phyloP scores from a whole-genome alignment of 1,140 invertebrate genomes.

The Achatina immaculata region DNA sequence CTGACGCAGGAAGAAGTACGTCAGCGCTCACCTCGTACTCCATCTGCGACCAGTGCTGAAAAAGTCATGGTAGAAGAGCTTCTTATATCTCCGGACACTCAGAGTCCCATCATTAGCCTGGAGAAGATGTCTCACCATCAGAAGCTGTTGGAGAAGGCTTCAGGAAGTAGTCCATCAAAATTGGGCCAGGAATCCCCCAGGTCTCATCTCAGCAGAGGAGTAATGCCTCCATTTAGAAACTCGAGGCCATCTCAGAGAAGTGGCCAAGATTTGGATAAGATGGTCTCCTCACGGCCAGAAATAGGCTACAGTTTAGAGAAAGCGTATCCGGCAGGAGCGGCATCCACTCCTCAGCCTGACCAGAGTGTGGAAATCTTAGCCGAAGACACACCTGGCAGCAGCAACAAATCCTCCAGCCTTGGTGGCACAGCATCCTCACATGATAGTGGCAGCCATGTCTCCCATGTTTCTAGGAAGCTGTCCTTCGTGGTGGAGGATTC shows the following conservation, averaged over 20 bases:
- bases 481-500: neutral
- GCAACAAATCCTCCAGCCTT: too few species aligned
- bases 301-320: neutral
- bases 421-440: neutral
- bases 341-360: neutral
- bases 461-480: neutral
- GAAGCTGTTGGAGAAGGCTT: neutral
- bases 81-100: constrained; percentile 34
- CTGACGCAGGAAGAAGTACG: constrained; percentile 15
- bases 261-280: too few species aligned
- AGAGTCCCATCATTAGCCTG: constrained; percentile 15
- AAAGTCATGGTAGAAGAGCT: constrained; percentile 22
- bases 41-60: neutral
- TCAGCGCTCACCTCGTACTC: constrained; percentile 10
- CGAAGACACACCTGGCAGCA: neutral
- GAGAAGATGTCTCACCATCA: neutral
- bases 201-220: neutral
- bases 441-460: neutral
- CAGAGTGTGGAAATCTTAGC: neutral
- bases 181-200: neutral
- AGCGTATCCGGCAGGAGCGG: neutral
- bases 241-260: neutral
- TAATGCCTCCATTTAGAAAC: neutral
- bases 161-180: neutral
- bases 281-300: too few species aligned